Base-by-base conservation (phyloP, 2,797 vertebrate genomes). In the Muscicapa comitata region DNA sequence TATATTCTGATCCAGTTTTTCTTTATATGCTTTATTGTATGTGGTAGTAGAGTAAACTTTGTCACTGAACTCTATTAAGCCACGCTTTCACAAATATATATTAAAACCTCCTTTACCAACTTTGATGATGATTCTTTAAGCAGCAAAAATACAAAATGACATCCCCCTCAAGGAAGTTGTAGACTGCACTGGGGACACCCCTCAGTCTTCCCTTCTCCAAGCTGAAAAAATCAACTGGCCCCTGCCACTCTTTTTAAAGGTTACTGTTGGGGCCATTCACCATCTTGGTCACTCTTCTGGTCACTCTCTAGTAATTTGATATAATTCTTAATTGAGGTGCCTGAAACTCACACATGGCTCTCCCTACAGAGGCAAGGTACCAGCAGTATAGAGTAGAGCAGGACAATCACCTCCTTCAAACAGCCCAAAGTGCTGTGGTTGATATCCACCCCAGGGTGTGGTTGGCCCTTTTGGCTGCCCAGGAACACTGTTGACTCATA, bases 81-180 rank as follows among this genome's bases (percentile, higher is more conserved):
- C 10, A n/a, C 0, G 0, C 28, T 43, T 79, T 65, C 28, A 57
- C 12, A 43, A 79, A 57, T n/a, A 65, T 6, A 20, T 57, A n/a
- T 79, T 55, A 43, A 65, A 79, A 20, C 13, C 13, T 78, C 16
- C 4, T 28, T 63, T 42, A 37, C 18, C 63, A 63, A 48, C 4
- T 50, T 51, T 17, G 43, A 28, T n/a, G 8, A 21, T n/a, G n/a
- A 19, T 28, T 63, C 13, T 29, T 63, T 71, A 71, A 35, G 31
- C 10, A 2, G 43, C 8, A 19, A 71, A 57, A 63, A 62, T 28
- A 72, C 37, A 51, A 53, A 53, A 53, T 23, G 3, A 65, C 19
- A 57, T n/a, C 13, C 6, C 1, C 4, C 20, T 48, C 11, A 17
- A 77, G 12, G n/a, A 76, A 67, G 31, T 3, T 51, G 24, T 48